Conservation (phyloP, 2,113 vertebrate species). For the Pygoscelis adeliae region DNA sequence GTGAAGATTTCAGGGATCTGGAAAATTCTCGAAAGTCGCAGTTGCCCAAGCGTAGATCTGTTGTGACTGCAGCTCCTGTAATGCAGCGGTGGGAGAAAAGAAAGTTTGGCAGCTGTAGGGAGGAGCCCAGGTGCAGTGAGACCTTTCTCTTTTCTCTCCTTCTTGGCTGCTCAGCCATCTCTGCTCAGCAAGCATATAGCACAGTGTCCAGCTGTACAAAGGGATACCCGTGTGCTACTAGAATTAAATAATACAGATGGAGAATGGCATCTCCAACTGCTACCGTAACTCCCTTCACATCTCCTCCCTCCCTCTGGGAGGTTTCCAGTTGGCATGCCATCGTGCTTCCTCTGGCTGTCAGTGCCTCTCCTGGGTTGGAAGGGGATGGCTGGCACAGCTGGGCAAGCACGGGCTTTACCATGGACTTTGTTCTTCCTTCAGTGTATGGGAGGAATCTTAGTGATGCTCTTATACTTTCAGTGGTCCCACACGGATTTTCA, state of each 20-base stretch:
- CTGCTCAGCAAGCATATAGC: rapidly evolving
- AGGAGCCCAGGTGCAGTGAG: too few species aligned
- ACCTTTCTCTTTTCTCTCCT: too few species aligned
- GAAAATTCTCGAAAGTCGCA: background rate
- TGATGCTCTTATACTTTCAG: background rate
- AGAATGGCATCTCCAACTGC: background rate
- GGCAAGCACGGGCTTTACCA: rapidly evolving
- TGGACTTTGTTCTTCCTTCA: background rate
- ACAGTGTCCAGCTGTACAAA: rapidly evolving
- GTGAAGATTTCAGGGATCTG: background rate
- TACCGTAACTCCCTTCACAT: too few species aligned
- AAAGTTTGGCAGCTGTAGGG: rapidly evolving
- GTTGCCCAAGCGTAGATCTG: background rate
- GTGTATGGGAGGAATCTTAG: background rate
- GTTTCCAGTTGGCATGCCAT: background rate
- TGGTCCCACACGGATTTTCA: background rate
- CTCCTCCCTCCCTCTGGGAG: background rate
- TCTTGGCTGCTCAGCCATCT: background rate
- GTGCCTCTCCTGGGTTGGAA: background rate
- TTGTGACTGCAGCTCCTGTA: background rate
- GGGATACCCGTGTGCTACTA: rapidly evolving
- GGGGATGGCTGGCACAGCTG: rapidly evolving
- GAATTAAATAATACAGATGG: rapidly evolving
- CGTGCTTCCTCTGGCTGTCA: rapidly evolving
- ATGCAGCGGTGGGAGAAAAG: background rate